Conservation (phyloP, 2,888 invertebrate genomes). For the Ferrisia virgata region DNA sequence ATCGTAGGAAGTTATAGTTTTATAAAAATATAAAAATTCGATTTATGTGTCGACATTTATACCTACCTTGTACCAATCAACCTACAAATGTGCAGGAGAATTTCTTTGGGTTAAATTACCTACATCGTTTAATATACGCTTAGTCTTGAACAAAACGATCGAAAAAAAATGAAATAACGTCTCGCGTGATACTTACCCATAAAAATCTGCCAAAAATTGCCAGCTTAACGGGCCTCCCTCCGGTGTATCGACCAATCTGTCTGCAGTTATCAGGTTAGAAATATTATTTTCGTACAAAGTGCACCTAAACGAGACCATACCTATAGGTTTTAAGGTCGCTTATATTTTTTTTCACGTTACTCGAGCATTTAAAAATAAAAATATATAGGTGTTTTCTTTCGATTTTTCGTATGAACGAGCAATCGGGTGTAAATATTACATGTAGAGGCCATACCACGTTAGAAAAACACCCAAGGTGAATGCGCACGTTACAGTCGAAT, state of each 20-base stretch:
- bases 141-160: no score
- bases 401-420: conserved; percentile 17
- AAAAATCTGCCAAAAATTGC: neutral
- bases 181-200: neutral
- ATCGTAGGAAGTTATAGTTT: no score
- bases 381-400: neutral
- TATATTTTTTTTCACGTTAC: neutral
- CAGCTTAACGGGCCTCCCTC: neutral
- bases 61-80: no score
- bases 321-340: neutral
- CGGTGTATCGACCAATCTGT: neutral
- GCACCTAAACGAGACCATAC: neutral
- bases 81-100: no score
- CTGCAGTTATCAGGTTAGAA: neutral
- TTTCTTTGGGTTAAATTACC: no score
- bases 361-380: neutral
- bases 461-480: neutral
- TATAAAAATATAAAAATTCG: no score
- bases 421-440: neutral
- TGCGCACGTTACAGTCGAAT: neutral
- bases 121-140: no score
- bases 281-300: neutral
- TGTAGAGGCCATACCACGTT: neutral
- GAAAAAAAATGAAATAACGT: no score
- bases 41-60: no score